Percentiles rank a stretch among this genome's conserved stretches.
These are phyloP conservation scores for Magallana gigas DNA, from an alignment of 1,140 invertebrate genomes.

Conservation along the genomic window DNA sequence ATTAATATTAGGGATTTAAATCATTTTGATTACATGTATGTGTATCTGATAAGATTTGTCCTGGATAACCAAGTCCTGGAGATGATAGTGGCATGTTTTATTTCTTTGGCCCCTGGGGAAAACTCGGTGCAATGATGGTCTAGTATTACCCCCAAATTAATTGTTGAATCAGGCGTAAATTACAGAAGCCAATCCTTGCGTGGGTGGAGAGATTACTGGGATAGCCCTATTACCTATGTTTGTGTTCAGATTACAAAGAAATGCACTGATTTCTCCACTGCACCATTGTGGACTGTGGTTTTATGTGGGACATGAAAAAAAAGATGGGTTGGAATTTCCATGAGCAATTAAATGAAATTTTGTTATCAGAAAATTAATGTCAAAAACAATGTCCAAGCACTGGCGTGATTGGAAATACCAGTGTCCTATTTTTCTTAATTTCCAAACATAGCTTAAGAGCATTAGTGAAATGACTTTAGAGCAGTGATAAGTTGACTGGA, in stretches of 20 bases:
- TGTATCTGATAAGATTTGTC: too few relatives aligned
- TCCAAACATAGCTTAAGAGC: neutral
- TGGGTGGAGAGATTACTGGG: neutral
- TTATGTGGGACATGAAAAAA: too few relatives aligned
- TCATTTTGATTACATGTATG: too few relatives aligned
- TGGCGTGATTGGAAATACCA: too few relatives aligned
- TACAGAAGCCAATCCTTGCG: neutral
- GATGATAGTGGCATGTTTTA: neutral
- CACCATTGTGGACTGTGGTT: neutral
- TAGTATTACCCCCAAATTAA: neutral
- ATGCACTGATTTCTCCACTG: neutral
- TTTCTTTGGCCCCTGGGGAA: neutral
- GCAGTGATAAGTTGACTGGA: neutral
- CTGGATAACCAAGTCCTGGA: too few relatives aligned
- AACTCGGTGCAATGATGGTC: neutral
- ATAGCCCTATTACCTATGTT: neutral
- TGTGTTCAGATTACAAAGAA: neutral
- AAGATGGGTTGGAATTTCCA: too few relatives aligned
- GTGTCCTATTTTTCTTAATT: neutral
- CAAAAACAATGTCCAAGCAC: too few relatives aligned
- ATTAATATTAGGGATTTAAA: too few relatives aligned
- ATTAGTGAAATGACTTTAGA: constrained; percentile 16
- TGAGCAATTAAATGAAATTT: too few relatives aligned
- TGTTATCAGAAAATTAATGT: too few relatives aligned
- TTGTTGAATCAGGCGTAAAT: constrained; percentile 8